Evolutionary conservation across 2,797 vertebrate genomes (phyloP), one percentile per base, ranked within the genome.

Genomic region (Ammospiza maritima): DNA sequence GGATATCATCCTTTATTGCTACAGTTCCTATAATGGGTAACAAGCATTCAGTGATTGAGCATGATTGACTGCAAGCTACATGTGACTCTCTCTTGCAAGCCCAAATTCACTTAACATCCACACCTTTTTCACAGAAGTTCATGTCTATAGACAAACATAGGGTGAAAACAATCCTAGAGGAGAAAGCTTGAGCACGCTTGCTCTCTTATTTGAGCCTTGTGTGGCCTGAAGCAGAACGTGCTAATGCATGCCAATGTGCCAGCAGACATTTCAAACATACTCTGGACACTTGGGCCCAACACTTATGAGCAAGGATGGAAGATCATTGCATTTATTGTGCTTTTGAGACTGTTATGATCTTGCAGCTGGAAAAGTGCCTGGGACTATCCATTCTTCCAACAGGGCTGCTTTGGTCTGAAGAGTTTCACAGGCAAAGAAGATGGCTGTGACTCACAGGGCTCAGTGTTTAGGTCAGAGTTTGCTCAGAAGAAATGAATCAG

Each of bases 391-490:
- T 70, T 70, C 36, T 64, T 72, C 73, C 65, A 64, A 93, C 36
- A 72, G 56, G 26, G 17, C 36, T 92, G 81, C 81, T 81, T 72
- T 78, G 27, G 50, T 92, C 84, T 95, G 70, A 92, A 85, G 64
- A 64, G 89, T 86, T 91, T 91, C 62, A 36, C 44, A 75, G 48
- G 67, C 36, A 62, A 83, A 60, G 36, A 94, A 57, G 53, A 72
- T 7, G 67, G 27, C 60, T 84, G 51, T 96, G 94, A 96, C 85
- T 94, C 96, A 94, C 23, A 11, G 3, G 29, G 40, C 74, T 77
- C 54, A 58, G 29, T n/a, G 87, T 84, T 93, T 79, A 86, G 83
- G 83, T 88, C 93, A 96, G 66, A 89, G 45, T 82, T 90, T 91
- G 64, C 56, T 60, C 6, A 45, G 88, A 88, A 90, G 42, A 93